Evolutionary conservation across 2,888 invertebrate genomes (phyloP).

Genomic region (Bombylius discolor): DNA sequence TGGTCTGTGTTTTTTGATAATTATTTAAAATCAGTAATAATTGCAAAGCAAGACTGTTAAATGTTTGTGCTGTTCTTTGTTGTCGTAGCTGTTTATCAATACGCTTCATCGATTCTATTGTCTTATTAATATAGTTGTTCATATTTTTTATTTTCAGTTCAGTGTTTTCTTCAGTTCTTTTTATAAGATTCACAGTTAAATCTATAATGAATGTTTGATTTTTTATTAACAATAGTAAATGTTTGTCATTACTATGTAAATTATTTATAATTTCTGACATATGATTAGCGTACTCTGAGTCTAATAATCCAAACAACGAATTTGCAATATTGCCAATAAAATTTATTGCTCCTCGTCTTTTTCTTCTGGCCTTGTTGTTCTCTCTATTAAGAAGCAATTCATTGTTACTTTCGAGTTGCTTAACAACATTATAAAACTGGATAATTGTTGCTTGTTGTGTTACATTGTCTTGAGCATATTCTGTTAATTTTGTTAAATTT

Average conservation of each 20-base stretch:
- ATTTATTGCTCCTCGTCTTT: neutral
- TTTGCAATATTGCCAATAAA: neutral
- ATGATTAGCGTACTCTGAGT: neutral
- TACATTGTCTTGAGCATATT: too few species aligned
- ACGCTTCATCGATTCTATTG: neutral
- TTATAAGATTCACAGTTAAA: neutral
- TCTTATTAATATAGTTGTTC: neutral
- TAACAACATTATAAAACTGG: too few species aligned
- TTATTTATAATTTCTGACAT: neutral
- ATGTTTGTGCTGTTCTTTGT: neutral
- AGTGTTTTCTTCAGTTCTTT: neutral
- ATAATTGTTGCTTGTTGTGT: too few species aligned
- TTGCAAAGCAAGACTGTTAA: neutral
- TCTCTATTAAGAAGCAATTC: neutral
- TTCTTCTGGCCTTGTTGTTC: neutral
- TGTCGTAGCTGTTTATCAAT: neutral
- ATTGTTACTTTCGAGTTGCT: neutral
- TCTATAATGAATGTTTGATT: constrained; percentile 2
- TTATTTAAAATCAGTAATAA: neutral
- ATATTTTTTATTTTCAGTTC: neutral
- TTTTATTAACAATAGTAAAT: neutral
- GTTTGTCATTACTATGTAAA: neutral
- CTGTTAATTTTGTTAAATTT: too few species aligned
- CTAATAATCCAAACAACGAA: neutral
- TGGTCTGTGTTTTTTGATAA: neutral